Percentiles rank a stretch among this genome's conserved stretches.
Evolutionary conservation across 1,140 invertebrate species (phyloP).

Genomic region (Nephotettix cincticeps): DNA sequence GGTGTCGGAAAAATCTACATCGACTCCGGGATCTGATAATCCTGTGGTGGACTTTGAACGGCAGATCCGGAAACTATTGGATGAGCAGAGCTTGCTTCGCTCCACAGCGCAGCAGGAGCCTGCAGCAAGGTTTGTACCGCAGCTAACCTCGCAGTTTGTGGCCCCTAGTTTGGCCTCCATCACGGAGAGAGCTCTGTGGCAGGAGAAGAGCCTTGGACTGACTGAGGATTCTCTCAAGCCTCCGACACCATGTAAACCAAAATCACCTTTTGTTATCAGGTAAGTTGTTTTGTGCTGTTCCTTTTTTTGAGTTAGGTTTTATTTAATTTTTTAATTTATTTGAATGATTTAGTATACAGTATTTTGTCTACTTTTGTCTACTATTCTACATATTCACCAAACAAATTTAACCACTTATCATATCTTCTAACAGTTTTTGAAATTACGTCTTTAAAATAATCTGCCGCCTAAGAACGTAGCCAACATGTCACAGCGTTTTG

Average conservation of each 20-base stretch:
- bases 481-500: background rate
- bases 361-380: background rate
- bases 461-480: background rate
- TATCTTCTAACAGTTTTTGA: no score
- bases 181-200: conserved; percentile 31
- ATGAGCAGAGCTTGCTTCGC: conserved; percentile 64
- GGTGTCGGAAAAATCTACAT: background rate
- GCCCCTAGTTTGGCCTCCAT: conserved; percentile 31
- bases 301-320: background rate
- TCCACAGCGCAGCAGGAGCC: conserved; percentile 47
- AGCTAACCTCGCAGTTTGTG: conserved; percentile 27
- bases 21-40: conserved; percentile 13
- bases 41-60: conserved; percentile 36
- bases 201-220: conserved; percentile 34
- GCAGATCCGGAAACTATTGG: conserved; percentile 68
- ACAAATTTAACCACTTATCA: background rate
- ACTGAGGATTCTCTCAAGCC: background rate
- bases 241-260: background rate
- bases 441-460: background rate
- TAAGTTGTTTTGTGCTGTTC: background rate
- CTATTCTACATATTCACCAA: background rate
- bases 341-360: background rate
- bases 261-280: background rate
- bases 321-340: background rate
- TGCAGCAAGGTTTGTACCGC: conserved; percentile 29